Conservation (phyloP, 2,888 invertebrate species). For the Congeria kusceri region DNA sequence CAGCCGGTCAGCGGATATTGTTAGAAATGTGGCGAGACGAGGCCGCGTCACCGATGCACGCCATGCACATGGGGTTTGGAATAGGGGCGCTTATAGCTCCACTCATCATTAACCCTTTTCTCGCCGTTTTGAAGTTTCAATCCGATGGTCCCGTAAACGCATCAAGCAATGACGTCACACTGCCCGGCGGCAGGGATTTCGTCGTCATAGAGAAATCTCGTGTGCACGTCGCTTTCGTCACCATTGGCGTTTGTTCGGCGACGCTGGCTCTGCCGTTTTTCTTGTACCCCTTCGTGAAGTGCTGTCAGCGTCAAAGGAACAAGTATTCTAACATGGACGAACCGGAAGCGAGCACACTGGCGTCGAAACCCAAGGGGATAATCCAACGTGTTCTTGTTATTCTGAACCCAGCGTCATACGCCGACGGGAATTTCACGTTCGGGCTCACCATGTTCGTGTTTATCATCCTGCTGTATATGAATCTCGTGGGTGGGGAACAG, state of each 20-base stretch:
- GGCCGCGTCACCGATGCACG: constrained; percentile 70
- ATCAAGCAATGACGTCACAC: neutral
- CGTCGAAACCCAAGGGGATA: neutral
- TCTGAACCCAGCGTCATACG: constrained; percentile 58
- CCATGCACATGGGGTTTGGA: constrained; percentile 74
- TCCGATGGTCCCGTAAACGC: neutral
- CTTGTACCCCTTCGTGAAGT: constrained; percentile 42
- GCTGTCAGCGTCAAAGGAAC: constrained; percentile 2
- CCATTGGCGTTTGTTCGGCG: constrained; percentile 45
- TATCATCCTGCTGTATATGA: constrained; percentile 38
- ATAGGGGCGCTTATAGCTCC: constrained; percentile 70
- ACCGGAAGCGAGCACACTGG: neutral
- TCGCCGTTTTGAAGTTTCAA: constrained; percentile 52
- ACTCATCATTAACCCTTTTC: constrained; percentile 66
- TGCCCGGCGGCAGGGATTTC: neutral
- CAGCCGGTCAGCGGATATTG: constrained; percentile 70
- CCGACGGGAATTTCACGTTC: constrained; percentile 35
- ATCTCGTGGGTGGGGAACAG: constrained; percentile 59
- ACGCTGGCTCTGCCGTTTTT: constrained; percentile 51
- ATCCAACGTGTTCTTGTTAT: constrained; percentile 1
- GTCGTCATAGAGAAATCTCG: constrained; percentile 46
- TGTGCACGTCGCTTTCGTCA: constrained; percentile 57
- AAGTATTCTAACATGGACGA: constrained; percentile 17
- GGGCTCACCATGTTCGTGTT: constrained; percentile 52
- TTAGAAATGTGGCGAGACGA: constrained; percentile 69